Evolutionary conservation across 1,140 invertebrate species (phyloP).

Genomic region (Rhyacophila brunnea): DNA sequence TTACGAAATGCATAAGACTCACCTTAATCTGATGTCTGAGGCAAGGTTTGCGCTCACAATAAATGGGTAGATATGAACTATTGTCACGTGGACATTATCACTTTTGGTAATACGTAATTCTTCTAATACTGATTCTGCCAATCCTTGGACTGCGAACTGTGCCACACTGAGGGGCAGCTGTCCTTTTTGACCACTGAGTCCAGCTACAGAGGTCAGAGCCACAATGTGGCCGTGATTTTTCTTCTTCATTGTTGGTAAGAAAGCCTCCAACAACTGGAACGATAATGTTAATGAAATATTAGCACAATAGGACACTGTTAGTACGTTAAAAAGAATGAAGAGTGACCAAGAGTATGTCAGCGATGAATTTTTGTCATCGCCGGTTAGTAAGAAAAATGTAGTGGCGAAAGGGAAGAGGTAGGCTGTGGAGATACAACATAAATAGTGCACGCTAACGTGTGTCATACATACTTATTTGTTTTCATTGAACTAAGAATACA

Average conservation of each 20-base stretch:
- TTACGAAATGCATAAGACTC: conserved; percentile 27
- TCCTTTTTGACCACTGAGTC: conserved; percentile 61
- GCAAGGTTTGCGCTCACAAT: conserved; percentile 55
- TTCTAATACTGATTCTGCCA: conserved; percentile 61
- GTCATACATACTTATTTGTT: too few relatives aligned
- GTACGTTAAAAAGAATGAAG: too few relatives aligned
- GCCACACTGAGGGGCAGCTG: conserved; percentile 66
- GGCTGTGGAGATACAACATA: too few relatives aligned
- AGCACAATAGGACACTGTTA: too few relatives aligned
- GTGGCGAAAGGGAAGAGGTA: too few relatives aligned
- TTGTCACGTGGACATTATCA: conserved; percentile 56
- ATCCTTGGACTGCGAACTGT: conserved; percentile 70
- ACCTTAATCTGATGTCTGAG: conserved; percentile 60
- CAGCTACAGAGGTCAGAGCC: conserved; percentile 69
- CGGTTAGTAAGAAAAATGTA: too few relatives aligned
- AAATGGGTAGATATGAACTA: conserved; percentile 64
- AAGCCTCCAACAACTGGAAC: conserved; percentile 61
- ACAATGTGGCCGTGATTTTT: conserved; percentile 67
- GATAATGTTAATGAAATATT: too few relatives aligned
- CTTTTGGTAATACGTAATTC: conserved; percentile 57
- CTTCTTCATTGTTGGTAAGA: conserved; percentile 67
- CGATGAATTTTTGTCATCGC: too few relatives aligned
- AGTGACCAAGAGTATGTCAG: too few relatives aligned
- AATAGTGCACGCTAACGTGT: too few relatives aligned
- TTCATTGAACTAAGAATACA: too few relatives aligned